phyloP scores from a whole-genome alignment of 1,140 invertebrate species.

The Drosophila baimaii region DNA sequence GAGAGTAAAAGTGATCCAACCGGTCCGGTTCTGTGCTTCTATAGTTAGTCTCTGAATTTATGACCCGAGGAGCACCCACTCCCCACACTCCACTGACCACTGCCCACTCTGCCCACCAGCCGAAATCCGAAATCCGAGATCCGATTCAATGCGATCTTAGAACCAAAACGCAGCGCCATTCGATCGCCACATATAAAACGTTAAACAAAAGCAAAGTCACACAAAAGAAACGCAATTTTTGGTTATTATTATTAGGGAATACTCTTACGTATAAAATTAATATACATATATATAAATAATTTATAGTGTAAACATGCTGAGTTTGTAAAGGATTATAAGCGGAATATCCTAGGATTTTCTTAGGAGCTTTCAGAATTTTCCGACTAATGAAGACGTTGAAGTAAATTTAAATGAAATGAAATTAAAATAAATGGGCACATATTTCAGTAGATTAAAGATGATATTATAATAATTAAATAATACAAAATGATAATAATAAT shows the following conservation, averaged over 20 bases:
- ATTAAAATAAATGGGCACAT: neutral
- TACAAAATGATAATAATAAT: too few species aligned
- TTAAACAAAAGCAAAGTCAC: slow-evolving; percentile 24
- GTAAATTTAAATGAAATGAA: neutral
- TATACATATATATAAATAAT: neutral
- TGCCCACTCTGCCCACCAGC: slow-evolving; percentile 25
- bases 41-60: slow-evolving; percentile 76
- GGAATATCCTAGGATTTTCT: too few species aligned
- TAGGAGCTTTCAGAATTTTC: neutral
- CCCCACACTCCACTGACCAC: slow-evolving; percentile 1
- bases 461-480: too few species aligned
- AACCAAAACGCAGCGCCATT: slow-evolving; percentile 65
- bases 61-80: slow-evolving; percentile 51
- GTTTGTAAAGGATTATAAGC: neutral
- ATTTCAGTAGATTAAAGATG: neutral
- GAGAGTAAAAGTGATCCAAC: slow-evolving; percentile 81
- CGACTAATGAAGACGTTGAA: too few species aligned
- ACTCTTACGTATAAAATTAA: neutral
- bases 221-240: slow-evolving; percentile 16
- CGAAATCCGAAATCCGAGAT: slow-evolving; percentile 13
- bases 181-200: slow-evolving; percentile 58
- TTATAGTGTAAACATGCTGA: too few species aligned
- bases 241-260: neutral
- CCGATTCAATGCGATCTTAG: slow-evolving; percentile 62
- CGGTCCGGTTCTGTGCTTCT: slow-evolving; percentile 65